Base-by-base conservation (phyloP, 1,140 invertebrate genomes). In the Patella vulgata region DNA sequence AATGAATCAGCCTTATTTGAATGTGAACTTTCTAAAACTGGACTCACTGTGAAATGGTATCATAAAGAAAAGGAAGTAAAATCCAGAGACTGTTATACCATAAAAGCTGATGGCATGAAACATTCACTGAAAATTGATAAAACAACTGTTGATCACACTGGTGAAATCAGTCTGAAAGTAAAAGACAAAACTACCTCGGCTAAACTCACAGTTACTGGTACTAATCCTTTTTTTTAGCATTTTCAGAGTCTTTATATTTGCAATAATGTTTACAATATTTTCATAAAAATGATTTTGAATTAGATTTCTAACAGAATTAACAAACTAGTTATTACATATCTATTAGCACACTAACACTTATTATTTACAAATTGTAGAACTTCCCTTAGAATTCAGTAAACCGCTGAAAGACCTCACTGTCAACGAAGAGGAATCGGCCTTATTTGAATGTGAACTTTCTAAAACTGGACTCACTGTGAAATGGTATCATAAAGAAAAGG, bases 91-190 rank as follows among this genome's bases (percentile, higher is more conserved):
- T 75, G 73, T 53, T 61, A 75, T 36, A 53, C 78, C 36, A 74
- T 84, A 44, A 56, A 77, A 11, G 70, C 66, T 31, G 77, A 80
- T 44, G 76, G 76, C n/a, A 68, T 61, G 33, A 65, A 51, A n/a
- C 75, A 82, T 67, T 78, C 78, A 56, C 74, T 83, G 21, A 51
- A 80, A 4, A 73, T 84, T 23, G 64, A 70, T n/a, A 73, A 82
- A n/a, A 88, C 94, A n/a, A 89, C 95, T 8, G 89, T 90, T 48
- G 90, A 92, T 61, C 95, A 97, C 82, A 89, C 77, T 47, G 79
- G 76, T 19, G 68, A 80, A 44, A 82, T 81, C 68, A 77, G 94
- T 96, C 80, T 91, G 33, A 64, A 59, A 28, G 62, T 74, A 39
- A 66, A 60, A 47, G 75, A 79, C 39, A 66, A 58, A 21, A 68